Base-by-base conservation (phyloP, 1,140 invertebrate species). In the Fopius arisanus region DNA sequence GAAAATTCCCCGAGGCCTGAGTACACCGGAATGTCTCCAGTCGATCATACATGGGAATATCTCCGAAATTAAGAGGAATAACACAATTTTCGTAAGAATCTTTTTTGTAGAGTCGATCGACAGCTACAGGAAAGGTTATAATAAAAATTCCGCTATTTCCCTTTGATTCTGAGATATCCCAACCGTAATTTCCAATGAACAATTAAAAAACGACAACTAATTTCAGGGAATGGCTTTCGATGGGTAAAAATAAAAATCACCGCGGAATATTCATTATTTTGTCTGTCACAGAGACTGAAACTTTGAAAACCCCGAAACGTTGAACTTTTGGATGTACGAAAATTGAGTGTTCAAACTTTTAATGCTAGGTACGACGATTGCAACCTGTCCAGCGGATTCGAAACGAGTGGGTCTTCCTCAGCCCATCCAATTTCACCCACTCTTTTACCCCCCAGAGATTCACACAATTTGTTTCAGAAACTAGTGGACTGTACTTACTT, bases 401-500 rank as follows among this genome's bases (percentile, higher is more conserved):
- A 48, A 48, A 48, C 43, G 43, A 48, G 43, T 48, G 43, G 43
- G 0, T 21, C 23, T 28, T 48, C 43, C 6, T n/a, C 5, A 37
- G 7, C 19, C 19, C 23, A 26, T 26, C 23, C 19, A 59, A n/a
- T 59, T 59, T 62, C 29, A 16, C 14, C n/a, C 33, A 1, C 33
- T 12, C 7, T 37, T 26, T 65, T 31, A 28, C 41, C 29, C 10
- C 28, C 14, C 0, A 31, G 3, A 31, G 26, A 5, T 54, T 19
- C 43, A 59, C 10, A 40, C 7, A 48, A 40, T 59, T 51, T 31
- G 51, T 73, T 67, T 31, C 19, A 51, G 33, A 75, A 79, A 68
- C 66, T 54, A 54, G 73, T 72, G 70, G 76, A 75, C 73, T 82
- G 29, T 76, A 90, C 92, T 91, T 87, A 94, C 93, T 91, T 91